Conservation (phyloP, 2,113 vertebrate species). For the Tachysurus fulvidraco region DNA sequence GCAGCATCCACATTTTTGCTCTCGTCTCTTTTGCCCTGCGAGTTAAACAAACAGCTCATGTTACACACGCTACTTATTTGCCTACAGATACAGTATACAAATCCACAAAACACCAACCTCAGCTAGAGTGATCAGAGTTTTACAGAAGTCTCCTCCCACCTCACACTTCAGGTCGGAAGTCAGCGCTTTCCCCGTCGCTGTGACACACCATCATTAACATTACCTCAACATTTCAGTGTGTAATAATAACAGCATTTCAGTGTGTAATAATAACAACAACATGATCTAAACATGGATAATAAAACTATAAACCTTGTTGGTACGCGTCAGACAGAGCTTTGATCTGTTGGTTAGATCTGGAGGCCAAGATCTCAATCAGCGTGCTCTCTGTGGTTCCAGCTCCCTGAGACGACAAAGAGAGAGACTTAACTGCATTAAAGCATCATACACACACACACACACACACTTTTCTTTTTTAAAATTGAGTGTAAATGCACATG, state of each 20-base stretch:
- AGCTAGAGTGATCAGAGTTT: conserved; percentile 79
- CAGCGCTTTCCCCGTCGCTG: conserved; percentile 76
- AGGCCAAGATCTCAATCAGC: conserved; percentile 84
- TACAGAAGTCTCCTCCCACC: conserved; percentile 80
- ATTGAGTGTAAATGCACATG: no score
- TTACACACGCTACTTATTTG: conserved; percentile 3
- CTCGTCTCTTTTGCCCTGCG: conserved; percentile 78
- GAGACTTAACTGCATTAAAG: no score
- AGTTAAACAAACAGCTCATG: background rate
- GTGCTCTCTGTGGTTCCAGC: conserved; percentile 76
- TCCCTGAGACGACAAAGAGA: conserved; percentile 68
- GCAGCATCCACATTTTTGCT: conserved; percentile 69
- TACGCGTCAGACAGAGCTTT: conserved; percentile 78
- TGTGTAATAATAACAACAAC: background rate
- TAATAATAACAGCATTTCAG: background rate
- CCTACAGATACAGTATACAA: conserved; percentile 7
- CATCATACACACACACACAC: no score
- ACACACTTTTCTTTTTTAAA: no score
- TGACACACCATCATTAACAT: conserved; percentile 18
- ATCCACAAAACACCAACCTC: conserved; percentile 67
- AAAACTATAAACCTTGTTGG: conserved; percentile 72
- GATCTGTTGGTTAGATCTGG: conserved; percentile 79
- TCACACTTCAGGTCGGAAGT: conserved; percentile 77
- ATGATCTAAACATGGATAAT: background rate
- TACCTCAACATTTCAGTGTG: background rate